phyloP scores from a whole-genome alignment of 2,797 vertebrate species.

The Leucoraja ocellata region DNA sequence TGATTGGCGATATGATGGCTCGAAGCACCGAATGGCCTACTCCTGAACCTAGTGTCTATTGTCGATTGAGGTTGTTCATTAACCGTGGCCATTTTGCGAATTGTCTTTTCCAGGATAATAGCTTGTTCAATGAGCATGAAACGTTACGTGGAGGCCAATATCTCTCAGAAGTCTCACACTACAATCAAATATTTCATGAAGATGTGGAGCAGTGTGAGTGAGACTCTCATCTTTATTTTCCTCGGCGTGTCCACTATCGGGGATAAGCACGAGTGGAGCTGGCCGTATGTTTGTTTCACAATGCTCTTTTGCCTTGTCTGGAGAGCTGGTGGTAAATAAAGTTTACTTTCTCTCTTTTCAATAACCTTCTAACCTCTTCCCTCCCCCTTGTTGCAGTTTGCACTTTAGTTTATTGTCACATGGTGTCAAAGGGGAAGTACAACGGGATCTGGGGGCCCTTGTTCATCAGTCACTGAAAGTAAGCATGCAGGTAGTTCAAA shows the following conservation, averaged over 20 bases:
- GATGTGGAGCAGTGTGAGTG: constrained; percentile 59
- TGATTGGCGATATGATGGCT: too few species aligned
- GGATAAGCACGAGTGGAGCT: constrained; percentile 58
- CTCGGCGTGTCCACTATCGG: constrained; percentile 56
- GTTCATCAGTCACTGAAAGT: too few species aligned
- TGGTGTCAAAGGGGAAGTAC: too few species aligned
- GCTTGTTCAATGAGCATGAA: constrained; percentile 75
- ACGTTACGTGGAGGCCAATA: constrained; percentile 69
- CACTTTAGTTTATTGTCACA: too few species aligned
- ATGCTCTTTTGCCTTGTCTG: constrained; percentile 57
- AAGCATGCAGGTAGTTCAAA: too few species aligned
- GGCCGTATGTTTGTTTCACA: constrained; percentile 57
- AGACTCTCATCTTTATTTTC: constrained; percentile 62
- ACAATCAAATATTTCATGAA: constrained; percentile 62
- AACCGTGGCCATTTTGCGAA: neutral
- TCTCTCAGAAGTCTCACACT: constrained; percentile 59
- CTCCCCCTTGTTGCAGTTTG: neutral
- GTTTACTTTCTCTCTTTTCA: constrained; percentile 20
- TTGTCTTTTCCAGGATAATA: constrained; percentile 57
- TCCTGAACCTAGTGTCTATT: too few species aligned
- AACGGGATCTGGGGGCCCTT: too few species aligned
- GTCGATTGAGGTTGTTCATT: too few species aligned
- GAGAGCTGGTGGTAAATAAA: constrained; percentile 52
- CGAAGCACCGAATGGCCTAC: too few species aligned
- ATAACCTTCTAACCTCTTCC: neutral